Conservation (phyloP, 2,888 invertebrate genomes). For the Idaea biselata region DNA sequence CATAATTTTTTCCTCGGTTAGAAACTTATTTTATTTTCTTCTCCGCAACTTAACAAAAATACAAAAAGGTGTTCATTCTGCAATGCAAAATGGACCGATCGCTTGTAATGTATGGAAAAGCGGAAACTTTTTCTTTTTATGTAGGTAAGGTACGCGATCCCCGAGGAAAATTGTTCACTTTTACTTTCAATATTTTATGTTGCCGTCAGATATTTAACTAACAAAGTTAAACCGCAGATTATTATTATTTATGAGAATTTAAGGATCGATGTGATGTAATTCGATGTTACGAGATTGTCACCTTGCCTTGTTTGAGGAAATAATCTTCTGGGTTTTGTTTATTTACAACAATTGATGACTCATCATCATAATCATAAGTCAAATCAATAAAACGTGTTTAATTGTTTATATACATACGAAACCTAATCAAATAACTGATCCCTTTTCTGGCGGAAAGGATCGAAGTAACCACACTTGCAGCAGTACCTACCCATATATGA, state of each 20-base stretch:
- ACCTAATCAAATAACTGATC: no score
- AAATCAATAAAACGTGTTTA: no score
- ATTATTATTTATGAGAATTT: background rate
- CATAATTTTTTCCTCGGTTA: background rate
- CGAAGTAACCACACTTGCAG: no score
- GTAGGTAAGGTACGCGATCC: background rate
- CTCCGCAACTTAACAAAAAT: background rate
- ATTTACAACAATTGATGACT: no score
- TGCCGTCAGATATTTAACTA: background rate
- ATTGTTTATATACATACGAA: no score
- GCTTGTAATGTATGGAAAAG: slow-evolving; percentile 1
- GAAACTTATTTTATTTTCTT: background rate
- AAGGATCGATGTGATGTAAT: no score
- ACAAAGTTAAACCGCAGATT: background rate
- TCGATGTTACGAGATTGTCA: no score
- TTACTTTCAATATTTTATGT: background rate
- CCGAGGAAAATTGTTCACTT: background rate
- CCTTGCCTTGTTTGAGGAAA: no score
- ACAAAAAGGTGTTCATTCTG: background rate
- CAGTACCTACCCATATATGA: no score
- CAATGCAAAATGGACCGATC: slow-evolving; percentile 1
- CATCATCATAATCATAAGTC: no score
- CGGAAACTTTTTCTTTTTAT: background rate
- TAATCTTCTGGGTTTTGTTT: no score
- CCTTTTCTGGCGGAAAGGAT: no score